Evolutionary conservation across 1,140 invertebrate species (phyloP).

Genomic region (Calliphora vicina): DNA sequence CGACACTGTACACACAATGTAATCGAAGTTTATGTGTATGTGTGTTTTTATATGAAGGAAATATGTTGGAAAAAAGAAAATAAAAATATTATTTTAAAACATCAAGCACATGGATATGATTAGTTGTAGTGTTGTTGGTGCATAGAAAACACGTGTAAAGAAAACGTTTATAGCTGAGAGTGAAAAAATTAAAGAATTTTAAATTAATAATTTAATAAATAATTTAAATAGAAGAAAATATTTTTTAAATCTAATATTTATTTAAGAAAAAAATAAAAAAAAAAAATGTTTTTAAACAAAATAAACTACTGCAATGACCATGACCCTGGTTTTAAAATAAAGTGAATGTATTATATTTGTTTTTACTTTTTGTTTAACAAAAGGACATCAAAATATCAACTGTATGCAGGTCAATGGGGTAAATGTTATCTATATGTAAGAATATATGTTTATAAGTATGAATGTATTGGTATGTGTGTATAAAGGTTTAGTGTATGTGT

Average conservation of each 20-base stretch:
- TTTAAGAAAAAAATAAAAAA: too few species aligned
- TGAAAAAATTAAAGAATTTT: background rate
- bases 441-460: background rate
- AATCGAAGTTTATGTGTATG: background rate
- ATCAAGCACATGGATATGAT: conserved; percentile 26
- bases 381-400: background rate
- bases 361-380: background rate
- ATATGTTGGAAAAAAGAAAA: background rate
- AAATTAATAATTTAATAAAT: background rate
- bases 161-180: background rate
- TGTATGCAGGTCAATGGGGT: background rate
- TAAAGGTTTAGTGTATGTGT: too few species aligned
- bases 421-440: background rate
- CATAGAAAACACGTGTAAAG: conserved; percentile 17
- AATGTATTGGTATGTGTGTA: background rate
- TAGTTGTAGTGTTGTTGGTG: conserved; percentile 25
- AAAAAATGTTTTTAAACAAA: background rate
- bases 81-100: background rate
- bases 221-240: background rate
- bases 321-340: conserved; percentile 12
- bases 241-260: too few species aligned
- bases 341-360: background rate
- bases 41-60: background rate
- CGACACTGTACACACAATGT: background rate
- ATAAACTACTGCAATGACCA: conserved; percentile 18